Base-by-base conservation (phyloP, 1,140 invertebrate species). In the Helicoverpa zea region DNA sequence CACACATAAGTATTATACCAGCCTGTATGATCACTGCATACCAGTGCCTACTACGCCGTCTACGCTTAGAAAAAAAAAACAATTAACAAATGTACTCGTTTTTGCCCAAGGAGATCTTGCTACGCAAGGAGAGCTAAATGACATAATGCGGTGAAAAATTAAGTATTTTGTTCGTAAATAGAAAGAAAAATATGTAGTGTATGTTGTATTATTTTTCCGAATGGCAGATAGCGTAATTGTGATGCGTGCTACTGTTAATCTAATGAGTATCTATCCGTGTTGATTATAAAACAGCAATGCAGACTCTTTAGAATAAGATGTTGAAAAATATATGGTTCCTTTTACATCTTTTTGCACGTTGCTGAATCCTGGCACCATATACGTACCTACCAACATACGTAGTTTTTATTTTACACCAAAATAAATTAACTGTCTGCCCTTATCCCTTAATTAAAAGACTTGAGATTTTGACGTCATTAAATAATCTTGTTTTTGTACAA, bases 11-110 rank as follows among this genome's bases (percentile, higher is more conserved):
- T 35, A 30, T 18, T 29, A 18, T 70, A 52, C 66, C 18, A 70
- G 47, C n/a, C 23, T 54, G 68, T 70, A 56, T 73, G 68, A 30
- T 54, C 56, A 73, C 52, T 54, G 52, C 68, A 56, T 72, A 35
- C 68, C 68, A 29, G 30, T 35, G 13, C 54, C 43, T 56, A 56
- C 23, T 72, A 56, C 68, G 51, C 52, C 30, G 30, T 47, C 11
- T 16, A 64, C 63, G 35, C 35, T 35, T 29, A 59, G 11, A 23
- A 70, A 11, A 70, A 70, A 70, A 70, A 54, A 30, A 56, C 51
- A 56, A 72, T 29, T 29, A 52, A 30, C 51, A 12, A 30, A 70
- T 23, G 49, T 70, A 52, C 18, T 51, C 13, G 14, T 52, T 29
- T 16, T 30, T 14, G 30, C 16, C 54, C 68, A 54, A 52, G 66